Evolutionary conservation across 1,140 invertebrate genomes (phyloP).

Genomic region (Caenorhabditis inopinata): DNA sequence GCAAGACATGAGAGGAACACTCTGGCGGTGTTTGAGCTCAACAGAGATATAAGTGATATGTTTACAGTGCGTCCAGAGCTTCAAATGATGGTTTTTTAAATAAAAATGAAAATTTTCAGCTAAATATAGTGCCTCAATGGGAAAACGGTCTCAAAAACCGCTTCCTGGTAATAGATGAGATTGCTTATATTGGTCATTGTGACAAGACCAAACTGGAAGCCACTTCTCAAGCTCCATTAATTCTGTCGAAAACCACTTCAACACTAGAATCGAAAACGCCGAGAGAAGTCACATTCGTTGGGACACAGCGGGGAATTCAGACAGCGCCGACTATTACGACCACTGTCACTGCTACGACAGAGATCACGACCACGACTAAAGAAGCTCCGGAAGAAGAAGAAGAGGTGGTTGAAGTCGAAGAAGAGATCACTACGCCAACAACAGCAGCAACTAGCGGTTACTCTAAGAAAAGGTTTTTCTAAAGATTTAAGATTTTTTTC

Average conservation of each 20-base stretch:
- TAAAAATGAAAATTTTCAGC: conserved; percentile 49
- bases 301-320: conserved; percentile 21
- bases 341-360: not conserved
- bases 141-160: conserved; percentile 51
- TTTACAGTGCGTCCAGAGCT: conserved; percentile 54
- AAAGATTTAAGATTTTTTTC: too few species aligned
- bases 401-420: not conserved
- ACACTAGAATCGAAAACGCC: not conserved
- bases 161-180: conserved; percentile 61
- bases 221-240: not conserved
- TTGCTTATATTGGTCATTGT: conserved; percentile 65
- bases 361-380: conserved; percentile 6
- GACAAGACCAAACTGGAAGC: not conserved
- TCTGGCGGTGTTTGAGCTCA: conserved; percentile 62
- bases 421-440: not conserved
- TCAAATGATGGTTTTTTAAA: not conserved
- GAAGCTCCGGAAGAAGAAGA: not conserved
- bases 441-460: not conserved
- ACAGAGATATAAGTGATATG: conserved; percentile 53
- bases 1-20: conserved; percentile 45
- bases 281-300: conserved; percentile 28
- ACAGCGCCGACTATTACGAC: conserved; percentile 44
- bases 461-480: not conserved
- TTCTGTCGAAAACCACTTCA: not conserved
- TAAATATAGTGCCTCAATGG: conserved; percentile 63